These are phyloP conservation scores for Tragelaphus oryx DNA, from an alignment of 2,797 vertebrate genomes.

Conservation along the genomic window DNA sequence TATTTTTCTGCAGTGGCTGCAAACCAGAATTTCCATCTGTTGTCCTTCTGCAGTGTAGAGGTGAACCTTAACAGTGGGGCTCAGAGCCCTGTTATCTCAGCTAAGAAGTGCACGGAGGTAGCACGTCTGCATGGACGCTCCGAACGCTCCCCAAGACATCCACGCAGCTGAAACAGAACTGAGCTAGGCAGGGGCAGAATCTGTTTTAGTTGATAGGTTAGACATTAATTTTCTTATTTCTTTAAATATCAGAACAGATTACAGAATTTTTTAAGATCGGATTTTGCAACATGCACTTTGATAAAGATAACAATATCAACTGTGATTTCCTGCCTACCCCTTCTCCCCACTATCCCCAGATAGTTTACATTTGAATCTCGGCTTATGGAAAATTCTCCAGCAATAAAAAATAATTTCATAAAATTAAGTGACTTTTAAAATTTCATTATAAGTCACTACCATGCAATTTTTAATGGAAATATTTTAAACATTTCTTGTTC, in stretches of 20 bases:
- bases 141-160: slow-evolving; percentile 50
- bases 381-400: background rate
- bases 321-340: background rate
- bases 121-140: slow-evolving; percentile 19
- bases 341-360: background rate
- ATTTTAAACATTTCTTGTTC: background rate
- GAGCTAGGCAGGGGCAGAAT: background rate
- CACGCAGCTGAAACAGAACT: slow-evolving; percentile 8
- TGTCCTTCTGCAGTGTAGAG: slow-evolving; percentile 89
- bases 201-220: background rate
- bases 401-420: background rate
- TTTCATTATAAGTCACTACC: background rate
- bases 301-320: background rate
- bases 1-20: slow-evolving; percentile 86
- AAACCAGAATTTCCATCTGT: slow-evolving; percentile 94
- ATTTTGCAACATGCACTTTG: background rate
- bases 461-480: background rate
- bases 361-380: background rate
- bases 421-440: background rate
- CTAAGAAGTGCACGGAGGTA: slow-evolving; percentile 63
- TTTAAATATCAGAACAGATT: slow-evolving; percentile 3
- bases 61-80: slow-evolving; percentile 79
- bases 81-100: slow-evolving; percentile 59
- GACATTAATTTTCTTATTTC: background rate
- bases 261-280: slow-evolving; percentile 8